These are phyloP conservation scores for Lampris megalopsis DNA, from an alignment of 2,113 vertebrate genomes.

Conservation along the genomic window DNA sequence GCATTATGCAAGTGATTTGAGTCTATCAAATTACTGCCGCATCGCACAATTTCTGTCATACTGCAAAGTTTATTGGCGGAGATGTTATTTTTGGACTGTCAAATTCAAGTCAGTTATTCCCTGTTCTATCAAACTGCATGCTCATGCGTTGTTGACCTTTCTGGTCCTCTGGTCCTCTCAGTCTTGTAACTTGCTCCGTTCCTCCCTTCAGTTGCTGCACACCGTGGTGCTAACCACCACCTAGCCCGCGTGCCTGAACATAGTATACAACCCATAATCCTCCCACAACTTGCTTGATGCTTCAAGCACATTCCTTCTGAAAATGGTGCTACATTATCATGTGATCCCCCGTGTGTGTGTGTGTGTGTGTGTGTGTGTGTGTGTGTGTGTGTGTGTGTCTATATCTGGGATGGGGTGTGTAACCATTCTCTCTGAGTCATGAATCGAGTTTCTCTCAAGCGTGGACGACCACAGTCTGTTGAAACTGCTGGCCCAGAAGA, in stretches of 20 bases:
- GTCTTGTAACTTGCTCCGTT: background rate
- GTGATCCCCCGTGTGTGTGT: background rate
- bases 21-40: slow-evolving; percentile 14
- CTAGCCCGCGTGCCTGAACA: no score
- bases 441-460: slow-evolving; percentile 66
- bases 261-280: background rate
- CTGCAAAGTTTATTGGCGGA: slow-evolving; percentile 36
- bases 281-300: slow-evolving; percentile 15
- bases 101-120: slow-evolving; percentile 12
- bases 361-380: slow-evolving; percentile 10
- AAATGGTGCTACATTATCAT: background rate
- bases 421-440: slow-evolving; percentile 66
- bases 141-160: slow-evolving; percentile 9
- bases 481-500: slow-evolving; percentile 77
- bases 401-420: slow-evolving; percentile 1
- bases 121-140: slow-evolving; percentile 43
- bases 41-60: slow-evolving; percentile 48
- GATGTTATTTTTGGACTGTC: slow-evolving; percentile 46
- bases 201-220: background rate
- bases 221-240: background rate
- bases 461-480: slow-evolving; percentile 63
- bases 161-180: background rate
- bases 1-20: slow-evolving; percentile 22
- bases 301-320: slow-evolving; percentile 31
- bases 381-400: slow-evolving; percentile 1